Evolutionary conservation across 1,140 invertebrate species (phyloP).

Genomic region (Drosophila sp.): DNA sequence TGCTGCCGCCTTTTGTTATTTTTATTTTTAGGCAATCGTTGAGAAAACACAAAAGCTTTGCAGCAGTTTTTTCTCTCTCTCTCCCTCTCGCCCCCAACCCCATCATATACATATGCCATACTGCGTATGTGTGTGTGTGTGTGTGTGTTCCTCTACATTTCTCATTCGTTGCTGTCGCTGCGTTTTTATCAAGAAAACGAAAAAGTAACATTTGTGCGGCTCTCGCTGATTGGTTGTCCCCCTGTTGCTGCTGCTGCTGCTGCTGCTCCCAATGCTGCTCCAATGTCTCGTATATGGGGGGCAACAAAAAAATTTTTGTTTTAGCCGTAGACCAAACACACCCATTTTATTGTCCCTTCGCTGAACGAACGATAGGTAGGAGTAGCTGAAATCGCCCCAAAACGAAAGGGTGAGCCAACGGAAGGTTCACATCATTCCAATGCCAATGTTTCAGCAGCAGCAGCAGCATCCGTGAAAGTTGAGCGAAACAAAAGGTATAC

Average conservation of each 20-base stretch:
- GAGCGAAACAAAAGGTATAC: no score
- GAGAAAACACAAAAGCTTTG: constrained; percentile 75
- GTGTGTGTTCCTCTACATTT: constrained; percentile 68
- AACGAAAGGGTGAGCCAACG: neutral
- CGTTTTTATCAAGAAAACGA: constrained; percentile 74
- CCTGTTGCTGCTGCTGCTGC: constrained; percentile 7
- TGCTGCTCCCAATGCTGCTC: constrained; percentile 3
- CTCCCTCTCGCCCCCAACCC: neutral
- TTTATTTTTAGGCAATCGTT: constrained; percentile 72
- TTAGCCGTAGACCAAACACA: constrained; percentile 72
- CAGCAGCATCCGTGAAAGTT: no score
- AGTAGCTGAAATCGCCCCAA: neutral
- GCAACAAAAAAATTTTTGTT: constrained; percentile 66
- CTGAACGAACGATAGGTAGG: constrained; percentile 9
- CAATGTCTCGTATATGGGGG: constrained; percentile 37
- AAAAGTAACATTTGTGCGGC: constrained; percentile 68
- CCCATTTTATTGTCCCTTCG: constrained; percentile 68
- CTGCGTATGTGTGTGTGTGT: constrained; percentile 36
- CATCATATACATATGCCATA: constrained; percentile 6
- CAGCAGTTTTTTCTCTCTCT: constrained; percentile 34
- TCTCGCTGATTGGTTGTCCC: constrained; percentile 70
- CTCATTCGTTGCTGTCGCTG: constrained; percentile 66
- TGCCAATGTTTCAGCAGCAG: neutral
- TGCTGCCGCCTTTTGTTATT: constrained; percentile 39
- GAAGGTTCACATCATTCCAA: neutral